Evolutionary conservation across 92 coral and sea anemone species (phyloP), one percentile per base, ranked within the genome.

Genomic region (Palythoa grandis): DNA sequence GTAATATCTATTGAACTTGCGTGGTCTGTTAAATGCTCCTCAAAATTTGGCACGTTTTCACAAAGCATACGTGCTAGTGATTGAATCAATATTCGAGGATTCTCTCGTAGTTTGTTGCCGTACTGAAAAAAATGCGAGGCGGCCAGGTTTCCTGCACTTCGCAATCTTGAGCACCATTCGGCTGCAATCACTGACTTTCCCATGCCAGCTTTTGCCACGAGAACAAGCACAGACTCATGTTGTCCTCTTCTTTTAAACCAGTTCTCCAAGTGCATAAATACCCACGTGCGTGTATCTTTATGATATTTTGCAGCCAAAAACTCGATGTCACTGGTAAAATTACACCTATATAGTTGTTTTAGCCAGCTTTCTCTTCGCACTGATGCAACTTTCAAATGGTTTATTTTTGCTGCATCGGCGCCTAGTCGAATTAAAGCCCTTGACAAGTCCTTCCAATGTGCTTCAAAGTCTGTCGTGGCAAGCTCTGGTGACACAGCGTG

Each of bases 181-280:
- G 88, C 95, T 14, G 93, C 91, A 57, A 92, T 90, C 19, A 92
- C 93, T 4, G 95, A 85, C 82, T 92, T 92, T 22, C 95, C 95
- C 93, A 92, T 92, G 23, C 95, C 95, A 85, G 95, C 93, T 66
- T 83, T 79, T 19, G 89, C 95, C 52, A 73, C 75, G 14, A 92
- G 67, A 72, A 92, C 71, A n/a, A 92, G 56, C 25, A 90, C 91
- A 19, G 91, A 89, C 17, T 82, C 76, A 50, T 90, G 79, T 11
- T 91, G 82, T 2, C 70, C 83, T 23, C 78, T 83, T 61, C 87
- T 77, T 14, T 56, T 39, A 85, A 90, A 90, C 95, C 95, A 92
- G 17, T 65, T 12, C 14, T 80, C 88, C 52, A 92, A 84, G 50
- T 63, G 77, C 35, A 43, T 43, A 54, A 92, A 90, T 53, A 92